Conservation (phyloP, 2,888 invertebrate genomes). For the Stegophylla sp. region DNA sequence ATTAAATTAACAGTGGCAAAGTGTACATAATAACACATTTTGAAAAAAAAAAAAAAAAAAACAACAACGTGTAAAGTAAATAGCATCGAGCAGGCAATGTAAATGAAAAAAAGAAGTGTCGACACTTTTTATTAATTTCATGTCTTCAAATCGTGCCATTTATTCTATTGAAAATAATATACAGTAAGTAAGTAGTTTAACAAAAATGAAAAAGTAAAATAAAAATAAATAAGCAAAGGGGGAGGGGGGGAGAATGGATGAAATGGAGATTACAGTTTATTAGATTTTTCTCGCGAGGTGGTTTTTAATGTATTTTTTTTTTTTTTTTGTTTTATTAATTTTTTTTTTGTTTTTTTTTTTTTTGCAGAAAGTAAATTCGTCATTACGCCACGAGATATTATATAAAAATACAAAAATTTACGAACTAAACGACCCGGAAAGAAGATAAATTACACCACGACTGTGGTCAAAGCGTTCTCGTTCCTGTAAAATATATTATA, state of each 20-base stretch:
- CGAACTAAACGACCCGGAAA: constrained; percentile 24
- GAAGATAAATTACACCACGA: neutral
- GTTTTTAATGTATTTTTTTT: constrained; percentile 21
- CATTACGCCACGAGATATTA: neutral
- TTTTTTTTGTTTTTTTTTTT: too few species aligned
- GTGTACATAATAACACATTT: too few species aligned
- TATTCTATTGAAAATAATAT: too few species aligned
- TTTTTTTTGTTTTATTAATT: constrained; percentile 1
- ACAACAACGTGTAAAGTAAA: too few species aligned
- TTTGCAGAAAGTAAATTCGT: constrained; percentile 6
- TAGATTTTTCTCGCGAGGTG: constrained; percentile 16
- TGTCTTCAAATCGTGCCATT: too few species aligned
- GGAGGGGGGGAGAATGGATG: too few species aligned
- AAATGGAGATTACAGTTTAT: constrained; percentile 11
- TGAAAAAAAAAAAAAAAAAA: too few species aligned
- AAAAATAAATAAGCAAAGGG: too few species aligned
- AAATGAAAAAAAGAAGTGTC: too few species aligned
- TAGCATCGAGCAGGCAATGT: too few species aligned
- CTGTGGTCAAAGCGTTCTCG: constrained; percentile 23
- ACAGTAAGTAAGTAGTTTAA: neutral
- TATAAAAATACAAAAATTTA: constrained; percentile 3
- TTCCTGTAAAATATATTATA: neutral
- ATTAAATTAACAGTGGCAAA: too few species aligned
- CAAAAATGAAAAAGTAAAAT: constrained; percentile 17
- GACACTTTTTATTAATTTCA: too few species aligned